Evolutionary conservation across 2,888 invertebrate genomes (phyloP).

Genomic region (Acronicta aceris): DNA sequence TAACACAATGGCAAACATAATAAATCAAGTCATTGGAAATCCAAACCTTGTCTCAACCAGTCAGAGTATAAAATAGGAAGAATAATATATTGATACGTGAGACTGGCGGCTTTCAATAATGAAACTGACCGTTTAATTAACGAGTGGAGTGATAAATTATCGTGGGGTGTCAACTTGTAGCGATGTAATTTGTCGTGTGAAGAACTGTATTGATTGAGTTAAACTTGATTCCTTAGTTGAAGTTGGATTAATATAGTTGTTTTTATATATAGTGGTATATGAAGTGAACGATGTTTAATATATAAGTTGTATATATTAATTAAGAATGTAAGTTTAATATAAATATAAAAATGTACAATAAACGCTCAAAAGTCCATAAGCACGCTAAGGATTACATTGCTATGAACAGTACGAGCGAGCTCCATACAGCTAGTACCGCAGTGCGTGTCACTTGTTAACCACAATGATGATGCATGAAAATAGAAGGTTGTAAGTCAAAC

Average conservation of each 20-base stretch:
- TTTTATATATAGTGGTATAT: too few relatives aligned
- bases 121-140: slow-evolving; percentile 47
- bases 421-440: too few relatives aligned
- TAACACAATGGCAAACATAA: not conserved
- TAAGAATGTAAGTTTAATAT: too few relatives aligned
- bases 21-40: slow-evolving; percentile 12
- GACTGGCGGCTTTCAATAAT: slow-evolving; percentile 33
- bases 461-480: too few relatives aligned
- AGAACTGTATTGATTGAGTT: slow-evolving; percentile 16
- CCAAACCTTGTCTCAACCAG: slow-evolving; percentile 12
- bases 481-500: too few relatives aligned
- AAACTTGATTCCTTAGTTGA: slow-evolving; percentile 1
- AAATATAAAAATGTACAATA: too few relatives aligned
- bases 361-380: too few relatives aligned
- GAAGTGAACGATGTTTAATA: too few relatives aligned
- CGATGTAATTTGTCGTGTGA: slow-evolving; percentile 4
- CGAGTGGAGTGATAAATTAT: slow-evolving; percentile 32
- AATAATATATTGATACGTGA: slow-evolving; percentile 20
- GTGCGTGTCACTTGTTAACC: too few relatives aligned
- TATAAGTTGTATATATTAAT: too few relatives aligned
- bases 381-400: too few relatives aligned
- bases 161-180: slow-evolving; percentile 18
- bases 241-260: slow-evolving; percentile 5
- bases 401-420: too few relatives aligned
- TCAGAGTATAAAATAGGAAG: slow-evolving; percentile 2